A percentile compares a stretch with the other conserved stretches of the same genome.
Conservation (phyloP, 2,113 vertebrate genomes). For the Nerophis ophidion region DNA sequence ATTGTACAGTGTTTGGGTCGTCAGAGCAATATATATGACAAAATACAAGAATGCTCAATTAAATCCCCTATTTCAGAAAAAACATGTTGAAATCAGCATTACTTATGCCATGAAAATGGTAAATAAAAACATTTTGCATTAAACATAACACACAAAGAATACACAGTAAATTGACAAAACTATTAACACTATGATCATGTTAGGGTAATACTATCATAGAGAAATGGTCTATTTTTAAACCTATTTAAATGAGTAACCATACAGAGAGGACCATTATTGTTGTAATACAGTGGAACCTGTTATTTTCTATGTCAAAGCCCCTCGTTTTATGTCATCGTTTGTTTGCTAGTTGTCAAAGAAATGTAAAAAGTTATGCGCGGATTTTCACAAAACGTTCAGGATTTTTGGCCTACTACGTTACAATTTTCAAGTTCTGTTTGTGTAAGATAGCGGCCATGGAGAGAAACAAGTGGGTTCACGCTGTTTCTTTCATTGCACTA, state of each 20-base stretch:
- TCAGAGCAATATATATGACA: not conserved
- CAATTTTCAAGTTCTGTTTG: too few relatives aligned
- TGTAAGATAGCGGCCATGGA: too few relatives aligned
- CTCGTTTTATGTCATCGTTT: too few relatives aligned
- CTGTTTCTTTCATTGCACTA: too few relatives aligned
- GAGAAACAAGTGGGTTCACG: too few relatives aligned
- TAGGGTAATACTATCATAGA: not conserved
- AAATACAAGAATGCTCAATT: not conserved
- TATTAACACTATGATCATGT: not conserved
- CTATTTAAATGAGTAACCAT: not conserved
- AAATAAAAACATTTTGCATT: not conserved
- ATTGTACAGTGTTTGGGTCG: not conserved
- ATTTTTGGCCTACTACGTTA: too few relatives aligned
- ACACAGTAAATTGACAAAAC: constrained; percentile 1
- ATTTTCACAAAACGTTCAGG: too few relatives aligned
- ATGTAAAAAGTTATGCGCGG: too few relatives aligned
- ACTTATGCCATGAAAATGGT: not conserved
- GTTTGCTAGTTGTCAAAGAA: too few relatives aligned
- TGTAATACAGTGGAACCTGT: too few relatives aligned
- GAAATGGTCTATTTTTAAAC: not conserved
- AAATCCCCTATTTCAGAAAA: constrained; percentile 3
- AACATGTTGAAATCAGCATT: not conserved
- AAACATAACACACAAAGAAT: not conserved
- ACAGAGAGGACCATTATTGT: not conserved
- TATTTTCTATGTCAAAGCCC: too few relatives aligned